Evolutionary conservation across 2,113 vertebrate species (phyloP).

Genomic region (Aspidoscelis tigris): DNA sequence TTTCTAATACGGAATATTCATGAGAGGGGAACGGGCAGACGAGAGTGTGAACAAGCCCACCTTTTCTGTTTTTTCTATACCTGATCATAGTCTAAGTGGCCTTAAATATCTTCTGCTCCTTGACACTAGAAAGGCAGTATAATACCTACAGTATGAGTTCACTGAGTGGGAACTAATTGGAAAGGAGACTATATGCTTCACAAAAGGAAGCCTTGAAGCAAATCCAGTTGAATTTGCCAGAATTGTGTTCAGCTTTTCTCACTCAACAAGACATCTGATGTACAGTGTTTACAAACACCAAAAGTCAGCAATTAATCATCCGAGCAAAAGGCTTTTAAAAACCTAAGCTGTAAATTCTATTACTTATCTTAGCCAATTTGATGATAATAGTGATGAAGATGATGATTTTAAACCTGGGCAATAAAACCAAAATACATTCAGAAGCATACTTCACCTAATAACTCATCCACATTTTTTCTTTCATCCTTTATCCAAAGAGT

Average conservation of each 20-base stretch:
- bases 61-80: too few relatives aligned
- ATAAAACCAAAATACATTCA: neutral
- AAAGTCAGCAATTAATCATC: neutral
- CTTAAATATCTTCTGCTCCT: neutral
- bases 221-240: neutral
- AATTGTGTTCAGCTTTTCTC: conserved; percentile 1
- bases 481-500: conserved; percentile 1
- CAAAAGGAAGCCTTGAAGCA: neutral
- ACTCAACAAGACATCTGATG: neutral
- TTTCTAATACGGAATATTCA: too few relatives aligned
- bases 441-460: neutral
- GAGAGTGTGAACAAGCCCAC: too few relatives aligned
- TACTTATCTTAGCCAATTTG: neutral
- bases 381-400: neutral
- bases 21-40: too few relatives aligned
- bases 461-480: neutral
- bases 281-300: neutral
- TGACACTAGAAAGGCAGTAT: neutral
- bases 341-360: neutral
- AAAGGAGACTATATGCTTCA: conserved; percentile 5
- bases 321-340: rapidly evolving
- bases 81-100: too few relatives aligned
- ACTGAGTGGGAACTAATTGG: neutral
- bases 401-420: neutral
- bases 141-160: neutral